Evolutionary conservation across 2,113 vertebrate species (phyloP), one percentile per base, ranked within the genome.

Genomic region (Thalassoma bifasciatum): DNA sequence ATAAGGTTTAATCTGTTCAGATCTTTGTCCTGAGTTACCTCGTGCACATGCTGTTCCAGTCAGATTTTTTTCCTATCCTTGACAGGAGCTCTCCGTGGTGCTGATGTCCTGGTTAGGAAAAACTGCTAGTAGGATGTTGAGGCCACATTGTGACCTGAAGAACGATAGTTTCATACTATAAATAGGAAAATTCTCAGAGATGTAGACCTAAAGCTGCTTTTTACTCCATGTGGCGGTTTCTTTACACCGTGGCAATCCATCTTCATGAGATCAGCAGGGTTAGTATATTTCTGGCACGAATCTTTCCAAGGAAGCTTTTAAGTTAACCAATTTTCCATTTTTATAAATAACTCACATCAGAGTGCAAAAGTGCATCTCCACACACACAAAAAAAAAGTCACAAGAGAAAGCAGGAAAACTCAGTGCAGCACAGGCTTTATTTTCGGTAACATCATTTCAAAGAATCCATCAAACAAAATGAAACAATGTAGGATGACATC

Each of bases 1-100:
- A 47, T 6, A 1, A 3, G 1, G 6, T 47, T 49, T 2, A 5
- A 4, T 2, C 8, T 17, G 34, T 53, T 23, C 21, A 44, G 9
- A 24, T 64, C 14, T 53, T 38, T 12, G 42, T 36, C 42, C 7
- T 16, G 21, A 51, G 13, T 10, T 68, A 24, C 17, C 13, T 2
- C 44, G 17, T 42, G 24, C 6, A 3, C 36, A 13, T 67, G 7
- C n/a, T 38, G 24, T 66, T 57, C 26, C 10, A 49, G 10, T 57
- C 38, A 14, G 21, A 49, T 60, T 22, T 46, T 42, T 30, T 24
- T 19, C 10, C 14, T 57, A 46, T 59, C 46, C 34, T 42, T 66
- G 37, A 46, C 46, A 63, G 82, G 87, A 81, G 77, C 92, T 93
- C 70, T 93, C 91, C 89, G 0, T 89, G 91, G 90, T 92, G 85